A percentile compares a stretch with the other conserved stretches of the same genome.
Conservation (phyloP, 2,888 invertebrate genomes). For the Caradrina kadenii region DNA sequence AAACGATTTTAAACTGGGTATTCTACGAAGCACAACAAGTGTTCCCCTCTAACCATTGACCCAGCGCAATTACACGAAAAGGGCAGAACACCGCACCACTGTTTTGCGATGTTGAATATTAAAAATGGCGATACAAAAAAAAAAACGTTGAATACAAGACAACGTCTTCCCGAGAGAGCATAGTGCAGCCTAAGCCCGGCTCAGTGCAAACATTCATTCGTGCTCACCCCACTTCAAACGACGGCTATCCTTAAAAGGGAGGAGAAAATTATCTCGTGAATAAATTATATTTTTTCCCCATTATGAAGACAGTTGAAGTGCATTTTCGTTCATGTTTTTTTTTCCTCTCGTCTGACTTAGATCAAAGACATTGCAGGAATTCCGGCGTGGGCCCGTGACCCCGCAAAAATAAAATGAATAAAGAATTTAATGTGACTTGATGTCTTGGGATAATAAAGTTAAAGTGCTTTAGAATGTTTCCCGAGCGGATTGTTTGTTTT, state of each 20-base stretch:
- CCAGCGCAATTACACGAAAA: slow-evolving; percentile 53
- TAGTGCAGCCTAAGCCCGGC: slow-evolving; percentile 68
- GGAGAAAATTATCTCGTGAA: slow-evolving; percentile 90
- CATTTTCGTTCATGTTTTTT: slow-evolving; percentile 87
- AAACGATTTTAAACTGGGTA: neutral
- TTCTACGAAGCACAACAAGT: slow-evolving; percentile 17
- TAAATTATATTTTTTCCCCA: slow-evolving; percentile 90
- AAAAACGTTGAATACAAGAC: slow-evolving; percentile 66
- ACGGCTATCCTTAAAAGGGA: slow-evolving; percentile 84
- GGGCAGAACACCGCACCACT: slow-evolving; percentile 36
- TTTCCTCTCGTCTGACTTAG: slow-evolving; percentile 82
- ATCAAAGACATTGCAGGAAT: slow-evolving; percentile 88
- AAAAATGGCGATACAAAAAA: slow-evolving; percentile 64
- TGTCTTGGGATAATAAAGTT: slow-evolving; percentile 86
- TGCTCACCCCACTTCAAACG: slow-evolving; percentile 83
- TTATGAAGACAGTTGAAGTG: slow-evolving; percentile 90
- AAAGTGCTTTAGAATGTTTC: slow-evolving; percentile 85
- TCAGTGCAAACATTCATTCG: slow-evolving; percentile 85
- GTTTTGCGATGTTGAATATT: slow-evolving; percentile 56
- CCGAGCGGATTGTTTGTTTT: slow-evolving; percentile 83
- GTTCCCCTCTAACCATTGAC: slow-evolving; percentile 34
- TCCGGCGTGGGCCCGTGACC: slow-evolving; percentile 81
- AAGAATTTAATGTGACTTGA: slow-evolving; percentile 89
- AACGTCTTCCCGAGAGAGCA: slow-evolving; percentile 68
- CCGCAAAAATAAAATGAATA: slow-evolving; percentile 88